These are phyloP conservation scores for Echiichthys vipera DNA, from an alignment of 2,797 vertebrate species.

Conservation along the genomic window DNA sequence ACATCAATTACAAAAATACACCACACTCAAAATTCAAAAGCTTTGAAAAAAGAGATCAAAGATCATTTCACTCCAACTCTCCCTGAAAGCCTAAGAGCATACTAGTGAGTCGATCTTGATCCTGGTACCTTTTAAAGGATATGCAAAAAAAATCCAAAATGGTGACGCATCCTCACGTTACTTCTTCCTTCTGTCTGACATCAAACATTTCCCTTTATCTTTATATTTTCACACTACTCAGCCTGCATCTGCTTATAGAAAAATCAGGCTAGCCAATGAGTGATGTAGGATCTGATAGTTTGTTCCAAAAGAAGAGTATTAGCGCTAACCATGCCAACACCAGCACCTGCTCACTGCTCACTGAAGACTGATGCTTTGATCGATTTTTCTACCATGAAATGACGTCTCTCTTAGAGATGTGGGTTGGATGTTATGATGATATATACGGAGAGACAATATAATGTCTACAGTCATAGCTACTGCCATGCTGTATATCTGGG, in stretches of 20 bases:
- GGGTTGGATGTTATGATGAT: neutral
- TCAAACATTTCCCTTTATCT: neutral
- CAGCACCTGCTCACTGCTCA: neutral
- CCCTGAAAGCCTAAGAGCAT: no score
- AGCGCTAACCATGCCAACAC: neutral
- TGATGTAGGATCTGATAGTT: neutral
- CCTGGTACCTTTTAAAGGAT: neutral
- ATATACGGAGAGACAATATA: neutral
- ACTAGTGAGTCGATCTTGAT: neutral
- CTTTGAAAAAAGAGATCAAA: neutral
- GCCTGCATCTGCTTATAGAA: no score
- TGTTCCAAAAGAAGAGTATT: neutral
- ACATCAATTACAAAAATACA: conserved; percentile 2
- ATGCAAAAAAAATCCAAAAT: no score
- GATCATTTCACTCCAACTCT: neutral
- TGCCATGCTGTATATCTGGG: no score
- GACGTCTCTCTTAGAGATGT: neutral
- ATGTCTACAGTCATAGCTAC: neutral
- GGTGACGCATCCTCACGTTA: no score
- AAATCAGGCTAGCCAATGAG: no score
- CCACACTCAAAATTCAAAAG: neutral
- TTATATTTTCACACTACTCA: no score
- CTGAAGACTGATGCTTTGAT: neutral
- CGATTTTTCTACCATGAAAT: neutral
- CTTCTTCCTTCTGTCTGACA: neutral